phyloP scores from a whole-genome alignment of 2,113 vertebrate genomes.

The Misgurnus mizolepis region DNA sequence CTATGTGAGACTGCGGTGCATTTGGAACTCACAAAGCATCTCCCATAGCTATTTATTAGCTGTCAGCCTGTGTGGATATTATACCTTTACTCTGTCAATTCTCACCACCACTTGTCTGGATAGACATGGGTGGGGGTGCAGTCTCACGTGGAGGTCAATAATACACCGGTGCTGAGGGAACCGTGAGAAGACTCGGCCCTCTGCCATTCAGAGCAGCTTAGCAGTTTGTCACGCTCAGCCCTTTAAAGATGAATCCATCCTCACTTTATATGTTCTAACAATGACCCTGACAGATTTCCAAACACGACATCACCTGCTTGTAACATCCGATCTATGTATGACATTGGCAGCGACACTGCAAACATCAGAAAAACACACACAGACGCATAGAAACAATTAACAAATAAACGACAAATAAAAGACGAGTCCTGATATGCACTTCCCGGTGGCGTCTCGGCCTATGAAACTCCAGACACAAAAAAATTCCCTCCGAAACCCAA shows the following conservation, averaged over 20 bases:
- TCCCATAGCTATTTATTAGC: not conserved
- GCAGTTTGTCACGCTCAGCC: not conserved
- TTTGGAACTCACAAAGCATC: not conserved
- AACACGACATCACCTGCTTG: slow-evolving; percentile 38
- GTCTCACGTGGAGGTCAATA: slow-evolving; percentile 48
- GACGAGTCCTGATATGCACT: slow-evolving; percentile 47
- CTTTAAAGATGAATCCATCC: slow-evolving; percentile 8
- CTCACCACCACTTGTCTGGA: slow-evolving; percentile 16
- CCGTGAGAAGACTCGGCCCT: slow-evolving; percentile 16
- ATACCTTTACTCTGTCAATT: not conserved
- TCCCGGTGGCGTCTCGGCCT: slow-evolving; percentile 48
- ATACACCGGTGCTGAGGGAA: slow-evolving; percentile 26
- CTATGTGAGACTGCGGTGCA: no score
- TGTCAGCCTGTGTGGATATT: not conserved
- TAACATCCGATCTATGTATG: not conserved
- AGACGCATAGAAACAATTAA: slow-evolving; percentile 19
- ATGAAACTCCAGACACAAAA: slow-evolving; percentile 56
- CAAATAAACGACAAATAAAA: slow-evolving; percentile 53
- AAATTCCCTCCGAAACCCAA: slow-evolving; percentile 47
- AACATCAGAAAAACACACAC: slow-evolving; percentile 8
- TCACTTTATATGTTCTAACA: slow-evolving; percentile 18
- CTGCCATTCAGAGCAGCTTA: slow-evolving; percentile 5
- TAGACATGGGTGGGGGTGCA: slow-evolving; percentile 18
- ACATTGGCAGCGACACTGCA: not conserved
- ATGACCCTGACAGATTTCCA: slow-evolving; percentile 1